A percentile compares a stretch with the other conserved stretches of the same genome.
phyloP scores from a whole-genome alignment of 1,140 invertebrate genomes.

The Formica selysi region DNA sequence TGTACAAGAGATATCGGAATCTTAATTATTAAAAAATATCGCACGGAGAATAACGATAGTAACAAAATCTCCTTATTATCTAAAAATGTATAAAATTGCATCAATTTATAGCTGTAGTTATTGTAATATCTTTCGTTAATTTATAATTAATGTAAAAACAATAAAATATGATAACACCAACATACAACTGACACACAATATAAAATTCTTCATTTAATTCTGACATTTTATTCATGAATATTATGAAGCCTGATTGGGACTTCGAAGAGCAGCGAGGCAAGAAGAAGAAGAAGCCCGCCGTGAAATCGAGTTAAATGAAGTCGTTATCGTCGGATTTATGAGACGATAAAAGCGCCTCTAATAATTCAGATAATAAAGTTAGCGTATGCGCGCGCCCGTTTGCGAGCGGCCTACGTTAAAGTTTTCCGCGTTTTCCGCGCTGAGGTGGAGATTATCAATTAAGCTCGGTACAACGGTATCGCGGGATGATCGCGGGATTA shows the following conservation, averaged over 20 bases:
- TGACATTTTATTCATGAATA: too few relatives aligned
- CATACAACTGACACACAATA: too few relatives aligned
- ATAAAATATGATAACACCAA: background rate
- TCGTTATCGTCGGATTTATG: slow-evolving; percentile 57
- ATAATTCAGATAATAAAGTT: slow-evolving; percentile 62
- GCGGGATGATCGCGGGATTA: slow-evolving; percentile 52
- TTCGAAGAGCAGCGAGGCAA: slow-evolving; percentile 5
- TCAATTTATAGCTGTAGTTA: background rate
- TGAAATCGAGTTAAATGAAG: slow-evolving; percentile 61
- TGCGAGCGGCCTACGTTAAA: slow-evolving; percentile 9
- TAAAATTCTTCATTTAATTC: too few relatives aligned
- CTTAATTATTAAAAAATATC: slow-evolving; percentile 1
- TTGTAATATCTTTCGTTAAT: background rate
- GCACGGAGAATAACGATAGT: background rate
- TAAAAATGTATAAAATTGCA: background rate
- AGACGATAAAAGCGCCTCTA: slow-evolving; percentile 47
- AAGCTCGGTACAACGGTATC: slow-evolving; percentile 46
- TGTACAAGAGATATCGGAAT: background rate
- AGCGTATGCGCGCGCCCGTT: slow-evolving; percentile 31
- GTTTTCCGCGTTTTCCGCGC: slow-evolving; percentile 44
- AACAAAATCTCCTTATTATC: background rate
- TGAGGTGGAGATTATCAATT: slow-evolving; percentile 50
- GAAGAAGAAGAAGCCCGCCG: slow-evolving; percentile 28
- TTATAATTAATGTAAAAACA: background rate
- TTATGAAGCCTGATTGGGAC: slow-evolving; percentile 21